Conservation (phyloP, 2,888 invertebrate species). For the Atethmia centrago region DNA sequence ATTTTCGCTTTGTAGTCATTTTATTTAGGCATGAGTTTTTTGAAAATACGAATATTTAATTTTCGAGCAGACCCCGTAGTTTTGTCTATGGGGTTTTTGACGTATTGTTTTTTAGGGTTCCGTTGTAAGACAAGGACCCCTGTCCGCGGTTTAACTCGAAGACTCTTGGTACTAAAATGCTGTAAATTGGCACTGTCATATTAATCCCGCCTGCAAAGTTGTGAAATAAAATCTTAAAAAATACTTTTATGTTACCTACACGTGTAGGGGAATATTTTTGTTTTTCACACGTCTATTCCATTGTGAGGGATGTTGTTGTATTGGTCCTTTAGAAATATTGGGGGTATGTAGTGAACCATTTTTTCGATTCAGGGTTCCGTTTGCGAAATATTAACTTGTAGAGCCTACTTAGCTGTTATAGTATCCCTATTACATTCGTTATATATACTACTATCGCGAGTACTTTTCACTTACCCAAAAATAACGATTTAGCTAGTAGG, state of each 20-base stretch:
- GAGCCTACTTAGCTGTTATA: too few relatives aligned
- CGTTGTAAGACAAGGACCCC: neutral
- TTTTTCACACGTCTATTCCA: too few relatives aligned
- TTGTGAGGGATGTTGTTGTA: too few relatives aligned
- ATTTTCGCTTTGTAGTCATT: neutral
- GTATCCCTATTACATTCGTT: too few relatives aligned
- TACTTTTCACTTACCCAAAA: too few relatives aligned
- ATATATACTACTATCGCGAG: too few relatives aligned
- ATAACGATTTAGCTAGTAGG: too few relatives aligned
- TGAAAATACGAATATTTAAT: fast-evolving
- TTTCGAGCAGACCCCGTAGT: neutral
- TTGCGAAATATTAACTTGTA: too few relatives aligned
- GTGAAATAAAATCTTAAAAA: neutral
- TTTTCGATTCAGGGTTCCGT: too few relatives aligned
- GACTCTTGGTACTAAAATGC: neutral
- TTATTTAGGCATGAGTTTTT: neutral
- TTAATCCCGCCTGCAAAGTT: neutral
- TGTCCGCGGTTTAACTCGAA: neutral
- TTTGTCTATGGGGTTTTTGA: slow-evolving; percentile 50
- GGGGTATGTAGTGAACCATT: too few relatives aligned
- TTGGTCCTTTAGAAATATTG: neutral
- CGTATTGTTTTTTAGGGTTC: slow-evolving; percentile 23
- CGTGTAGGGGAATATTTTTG: too few relatives aligned
- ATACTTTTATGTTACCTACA: too few relatives aligned
- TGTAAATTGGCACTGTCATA: neutral